Conservation (phyloP, 2,888 invertebrate species). For the Nebria salina region DNA sequence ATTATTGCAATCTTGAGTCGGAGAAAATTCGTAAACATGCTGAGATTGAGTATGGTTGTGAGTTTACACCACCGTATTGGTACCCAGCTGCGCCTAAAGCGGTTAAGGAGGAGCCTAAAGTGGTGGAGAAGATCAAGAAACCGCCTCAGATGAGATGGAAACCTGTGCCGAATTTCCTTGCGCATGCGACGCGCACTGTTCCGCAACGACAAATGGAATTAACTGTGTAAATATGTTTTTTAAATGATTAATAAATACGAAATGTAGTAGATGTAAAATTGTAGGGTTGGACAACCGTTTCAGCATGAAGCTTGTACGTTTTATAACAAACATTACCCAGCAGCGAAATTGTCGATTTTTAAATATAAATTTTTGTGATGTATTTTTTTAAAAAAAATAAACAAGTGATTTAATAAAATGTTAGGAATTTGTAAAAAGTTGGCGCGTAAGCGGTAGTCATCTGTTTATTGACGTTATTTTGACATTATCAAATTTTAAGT, state of each 20-base stretch:
- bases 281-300: conserved; percentile 66
- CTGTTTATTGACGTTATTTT: conserved; percentile 38
- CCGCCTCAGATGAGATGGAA: conserved; percentile 62
- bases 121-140: conserved; percentile 47
- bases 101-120: neutral
- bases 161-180: conserved; percentile 64
- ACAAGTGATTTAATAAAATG: conserved; percentile 19
- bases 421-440: neutral
- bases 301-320: conserved; percentile 68
- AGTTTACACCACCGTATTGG: conserved; percentile 56
- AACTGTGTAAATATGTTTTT: conserved; percentile 54
- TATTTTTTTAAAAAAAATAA: too few relatives aligned
- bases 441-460: neutral
- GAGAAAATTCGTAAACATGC: conserved; percentile 50
- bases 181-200: conserved; percentile 54
- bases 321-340: conserved; percentile 68
- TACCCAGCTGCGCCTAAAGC: conserved; percentile 50
- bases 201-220: conserved; percentile 57
- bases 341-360: conserved; percentile 59
- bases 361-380: conserved; percentile 21
- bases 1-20: conserved; percentile 41
- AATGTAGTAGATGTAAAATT: conserved; percentile 50
- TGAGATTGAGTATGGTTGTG: conserved; percentile 51
- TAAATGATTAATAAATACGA: conserved; percentile 1
- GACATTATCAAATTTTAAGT: conserved; percentile 47